phyloP scores from a whole-genome alignment of 2,113 vertebrate species.

The Tiliqua scincoides region DNA sequence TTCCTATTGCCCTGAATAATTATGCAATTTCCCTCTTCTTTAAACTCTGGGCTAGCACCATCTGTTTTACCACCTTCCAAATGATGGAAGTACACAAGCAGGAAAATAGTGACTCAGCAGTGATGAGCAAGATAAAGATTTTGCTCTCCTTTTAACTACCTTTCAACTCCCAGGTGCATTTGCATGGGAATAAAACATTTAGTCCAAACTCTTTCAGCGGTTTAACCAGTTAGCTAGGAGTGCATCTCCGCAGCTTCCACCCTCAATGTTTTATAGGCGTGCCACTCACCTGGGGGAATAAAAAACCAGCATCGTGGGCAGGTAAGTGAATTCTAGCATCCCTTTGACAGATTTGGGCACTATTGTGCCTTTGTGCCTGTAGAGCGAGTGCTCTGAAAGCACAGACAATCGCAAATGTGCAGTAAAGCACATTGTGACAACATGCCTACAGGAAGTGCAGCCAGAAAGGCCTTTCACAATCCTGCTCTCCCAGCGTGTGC shows the following conservation, averaged over 20 bases:
- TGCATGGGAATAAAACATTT: neutral
- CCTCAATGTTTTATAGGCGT: neutral
- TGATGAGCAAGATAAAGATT: neutral
- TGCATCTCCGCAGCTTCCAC: neutral
- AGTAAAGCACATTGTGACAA: too few relatives aligned
- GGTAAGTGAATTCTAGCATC: neutral
- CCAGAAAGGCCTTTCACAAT: too few relatives aligned
- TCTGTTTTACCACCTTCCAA: constrained; percentile 11
- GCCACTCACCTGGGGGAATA: neutral
- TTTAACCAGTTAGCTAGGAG: neutral
- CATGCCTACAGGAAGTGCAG: too few relatives aligned
- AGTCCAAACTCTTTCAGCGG: neutral
- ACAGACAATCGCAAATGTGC: too few relatives aligned
- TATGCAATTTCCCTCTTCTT: constrained; percentile 8
- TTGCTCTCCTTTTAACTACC: neutral
- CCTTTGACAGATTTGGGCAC: neutral
- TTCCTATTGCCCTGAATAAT: neutral
- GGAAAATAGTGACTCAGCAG: constrained; percentile 16
- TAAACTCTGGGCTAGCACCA: neutral
- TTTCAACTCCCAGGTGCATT: neutral
- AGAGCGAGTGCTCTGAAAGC: too few relatives aligned
- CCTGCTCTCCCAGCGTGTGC: too few relatives aligned
- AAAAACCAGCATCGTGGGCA: neutral
- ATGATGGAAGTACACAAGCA: constrained; percentile 11
- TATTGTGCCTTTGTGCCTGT: too few relatives aligned